These are phyloP conservation scores for Tenthredo mesomela DNA, from an alignment of 2,888 invertebrate species.

Conservation along the genomic window DNA sequence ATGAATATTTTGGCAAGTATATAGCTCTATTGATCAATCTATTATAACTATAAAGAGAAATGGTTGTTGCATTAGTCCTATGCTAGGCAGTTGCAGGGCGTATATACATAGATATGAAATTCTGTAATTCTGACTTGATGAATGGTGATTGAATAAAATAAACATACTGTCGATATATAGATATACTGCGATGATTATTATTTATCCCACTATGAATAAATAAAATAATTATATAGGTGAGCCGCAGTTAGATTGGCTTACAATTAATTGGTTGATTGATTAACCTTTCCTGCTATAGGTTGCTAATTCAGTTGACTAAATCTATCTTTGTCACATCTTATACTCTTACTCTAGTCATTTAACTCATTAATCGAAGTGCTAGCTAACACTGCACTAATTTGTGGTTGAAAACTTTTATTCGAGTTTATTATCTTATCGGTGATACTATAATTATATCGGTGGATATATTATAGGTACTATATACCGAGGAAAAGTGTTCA, in stretches of 20 bases:
- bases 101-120: neutral
- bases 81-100: neutral
- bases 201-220: neutral
- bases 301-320: conserved; percentile 75
- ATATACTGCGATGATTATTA: too few species aligned
- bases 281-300: conserved; percentile 77
- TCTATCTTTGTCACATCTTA: conserved; percentile 59
- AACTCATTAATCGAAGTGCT: conserved; percentile 72
- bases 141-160: neutral
- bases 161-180: neutral
- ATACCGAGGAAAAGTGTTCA: neutral
- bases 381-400: conserved; percentile 66
- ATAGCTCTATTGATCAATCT: neutral
- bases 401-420: conserved; percentile 22
- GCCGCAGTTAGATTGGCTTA: conserved; percentile 19
- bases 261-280: conserved; percentile 66
- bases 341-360: conserved; percentile 64
- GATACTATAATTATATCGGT: neutral
- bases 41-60: neutral
- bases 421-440: neutral
- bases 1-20: conserved; percentile 13
- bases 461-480: neutral
- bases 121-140: neutral
- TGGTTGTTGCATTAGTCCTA: neutral
- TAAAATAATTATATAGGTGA: neutral